Percentiles rank a stretch among this genome's conserved stretches.
Evolutionary conservation across 1,140 invertebrate species (phyloP).

Genomic region (Monomorium pharaonis): DNA sequence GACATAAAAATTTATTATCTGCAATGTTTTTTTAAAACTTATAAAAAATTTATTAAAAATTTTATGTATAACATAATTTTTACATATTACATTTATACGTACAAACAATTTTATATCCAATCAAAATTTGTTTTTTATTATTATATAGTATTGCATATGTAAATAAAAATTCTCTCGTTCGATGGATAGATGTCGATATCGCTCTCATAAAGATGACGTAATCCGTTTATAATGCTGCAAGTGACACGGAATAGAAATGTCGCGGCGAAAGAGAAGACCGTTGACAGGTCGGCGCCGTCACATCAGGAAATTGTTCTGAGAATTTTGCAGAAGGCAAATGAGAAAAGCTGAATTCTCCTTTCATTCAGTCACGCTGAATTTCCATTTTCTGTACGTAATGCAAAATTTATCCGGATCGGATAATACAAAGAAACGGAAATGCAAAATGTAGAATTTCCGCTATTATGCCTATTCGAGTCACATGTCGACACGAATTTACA

Average conservation of each 20-base stretch:
- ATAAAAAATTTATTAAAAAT: neutral
- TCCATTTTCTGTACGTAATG: constrained; percentile 12
- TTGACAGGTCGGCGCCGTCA: constrained; percentile 37
- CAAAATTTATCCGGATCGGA: constrained; percentile 9
- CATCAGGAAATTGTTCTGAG: constrained; percentile 36
- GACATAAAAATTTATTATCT: neutral
- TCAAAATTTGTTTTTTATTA: neutral
- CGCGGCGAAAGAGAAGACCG: neutral
- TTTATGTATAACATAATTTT: neutral
- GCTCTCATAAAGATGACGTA: neutral
- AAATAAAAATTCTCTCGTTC: constrained; percentile 19
- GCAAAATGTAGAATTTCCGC: neutral
- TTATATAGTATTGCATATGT: neutral
- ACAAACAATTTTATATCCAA: neutral
- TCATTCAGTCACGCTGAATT: neutral
- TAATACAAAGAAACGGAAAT: neutral
- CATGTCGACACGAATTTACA: neutral
- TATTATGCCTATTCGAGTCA: neutral
- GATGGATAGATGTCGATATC: neutral
- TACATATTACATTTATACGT: neutral
- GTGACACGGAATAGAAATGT: constrained; percentile 45
- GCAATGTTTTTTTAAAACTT: neutral
- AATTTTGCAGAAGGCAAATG: constrained; percentile 14
- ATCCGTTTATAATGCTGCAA: constrained; percentile 36
- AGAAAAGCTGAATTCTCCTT: constrained; percentile 1